Base-by-base conservation (phyloP, 1,140 invertebrate species). In the Drosophila sp. region DNA sequence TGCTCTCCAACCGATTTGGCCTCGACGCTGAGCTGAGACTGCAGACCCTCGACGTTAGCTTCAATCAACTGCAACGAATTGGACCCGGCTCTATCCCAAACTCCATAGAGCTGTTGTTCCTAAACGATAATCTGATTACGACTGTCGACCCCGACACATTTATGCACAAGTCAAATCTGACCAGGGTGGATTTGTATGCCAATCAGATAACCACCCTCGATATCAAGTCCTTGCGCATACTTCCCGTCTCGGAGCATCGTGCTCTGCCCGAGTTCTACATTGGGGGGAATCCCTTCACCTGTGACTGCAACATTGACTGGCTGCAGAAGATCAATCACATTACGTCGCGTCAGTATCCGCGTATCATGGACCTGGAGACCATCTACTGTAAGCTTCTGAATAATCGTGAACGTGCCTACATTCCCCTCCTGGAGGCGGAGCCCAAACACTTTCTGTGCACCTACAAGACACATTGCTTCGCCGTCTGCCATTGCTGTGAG, bases 391-490 rank as follows among this genome's bases (percentile, higher is more conserved):
- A 97, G 82, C 93, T 98, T 83, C 93, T 97, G 9, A 97, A 98
- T 92, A 96, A 95, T 80, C 93, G 97, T 53, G 96, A 96, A 80
- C 94, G 94, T 41, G 95, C 95, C 67, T 97, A 95, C 91, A 94
- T 97, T 50, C 96, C 97, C 6, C 92, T 98, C 25, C 94, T 97
- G 4, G 96, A 97, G 79, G 95, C 97, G 5, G 95, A 96, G 90
- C 94, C 96, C 1, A 97, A 96, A 58, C 97, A 98, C 92, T 98
- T 98, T 92, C 93, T 98, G 48, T 98, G 97, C 93, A 95, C 95
- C 46, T 98, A 98, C 92, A 96, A 97, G 92, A 96, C 96, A 7
- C 97, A 98, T 87, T 98, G 97, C 93, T 98, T 98, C 91, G 95
- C 97, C 3, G 93, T 98, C 40, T 98, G 97, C 86, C 97, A 98